Percentiles rank a stretch among this genome's conserved stretches.
Evolutionary conservation across 2,888 invertebrate species (phyloP).

Genomic region (Cephus nigrinus): DNA sequence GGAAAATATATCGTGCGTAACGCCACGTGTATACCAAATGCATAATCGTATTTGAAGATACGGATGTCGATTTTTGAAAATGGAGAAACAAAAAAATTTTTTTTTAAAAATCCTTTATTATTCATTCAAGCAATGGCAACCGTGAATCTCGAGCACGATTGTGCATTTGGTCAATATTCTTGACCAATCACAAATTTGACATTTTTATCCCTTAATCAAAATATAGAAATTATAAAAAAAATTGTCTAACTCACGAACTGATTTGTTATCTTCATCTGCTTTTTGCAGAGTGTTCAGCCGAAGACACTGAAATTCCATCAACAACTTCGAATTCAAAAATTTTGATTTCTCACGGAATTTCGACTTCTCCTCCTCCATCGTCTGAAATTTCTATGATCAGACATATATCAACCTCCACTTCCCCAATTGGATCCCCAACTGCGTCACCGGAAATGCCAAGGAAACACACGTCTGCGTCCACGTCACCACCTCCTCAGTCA

Average conservation of each 20-base stretch:
- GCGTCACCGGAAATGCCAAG: background rate
- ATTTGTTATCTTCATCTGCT: background rate
- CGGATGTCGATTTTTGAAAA: conserved; percentile 12
- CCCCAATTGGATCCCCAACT: conserved; percentile 6
- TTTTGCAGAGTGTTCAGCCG: background rate
- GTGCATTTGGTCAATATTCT: conserved; percentile 53
- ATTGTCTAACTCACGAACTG: background rate
- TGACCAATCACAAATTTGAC: conserved; percentile 10
- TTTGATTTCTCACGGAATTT: background rate
- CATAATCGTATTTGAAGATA: conserved; percentile 57
- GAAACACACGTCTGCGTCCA: background rate
- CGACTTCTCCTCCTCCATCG: conserved; percentile 4
- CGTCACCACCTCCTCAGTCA: conserved; percentile 10
- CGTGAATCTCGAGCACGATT: conserved; percentile 52
- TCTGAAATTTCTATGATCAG: conserved; percentile 5
- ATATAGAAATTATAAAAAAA: background rate
- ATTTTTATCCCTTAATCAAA: background rate
- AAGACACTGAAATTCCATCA: background rate
- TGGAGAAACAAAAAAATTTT: background rate
- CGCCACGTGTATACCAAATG: conserved; percentile 48
- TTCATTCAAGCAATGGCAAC: conserved; percentile 56
- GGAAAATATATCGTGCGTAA: conserved; percentile 11
- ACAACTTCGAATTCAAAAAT: background rate
- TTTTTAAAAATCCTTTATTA: conserved; percentile 41
- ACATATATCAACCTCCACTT: conserved; percentile 19